These are phyloP conservation scores for Thinocorus orbignyianus DNA, from an alignment of 2,113 vertebrate genomes.

Conservation along the genomic window DNA sequence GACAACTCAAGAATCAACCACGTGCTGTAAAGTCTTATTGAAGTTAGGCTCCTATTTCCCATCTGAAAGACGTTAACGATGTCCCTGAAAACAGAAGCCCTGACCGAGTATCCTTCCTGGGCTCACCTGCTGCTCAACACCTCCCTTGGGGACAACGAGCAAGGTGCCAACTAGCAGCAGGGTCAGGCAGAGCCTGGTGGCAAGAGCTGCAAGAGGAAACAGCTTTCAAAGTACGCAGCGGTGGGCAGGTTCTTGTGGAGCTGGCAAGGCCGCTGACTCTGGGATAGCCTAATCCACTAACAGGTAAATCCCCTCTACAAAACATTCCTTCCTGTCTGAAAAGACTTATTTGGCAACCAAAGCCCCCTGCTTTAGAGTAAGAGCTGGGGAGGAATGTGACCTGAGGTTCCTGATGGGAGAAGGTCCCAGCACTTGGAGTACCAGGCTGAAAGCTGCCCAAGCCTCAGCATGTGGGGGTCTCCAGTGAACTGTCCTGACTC, in stretches of 20 bases:
- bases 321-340: conserved; percentile 58
- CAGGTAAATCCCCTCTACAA: conserved; percentile 52
- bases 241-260: background rate
- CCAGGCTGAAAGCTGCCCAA: background rate
- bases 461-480: background rate
- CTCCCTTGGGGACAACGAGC: background rate
- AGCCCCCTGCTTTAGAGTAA: background rate
- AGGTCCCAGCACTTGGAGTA: background rate
- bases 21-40: background rate
- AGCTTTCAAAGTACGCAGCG: background rate
- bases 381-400: conserved; percentile 38
- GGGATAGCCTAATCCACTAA: conserved; percentile 33
- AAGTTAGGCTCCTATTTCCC: background rate
- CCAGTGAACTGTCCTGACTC: background rate
- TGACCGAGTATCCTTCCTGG: background rate
- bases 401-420: background rate
- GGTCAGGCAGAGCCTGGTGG: background rate
- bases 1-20: background rate
- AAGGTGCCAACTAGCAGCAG: background rate
- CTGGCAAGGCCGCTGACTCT: background rate
- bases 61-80: rapidly evolving
- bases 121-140: background rate
- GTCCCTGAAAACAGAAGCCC: background rate
- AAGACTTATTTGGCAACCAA: conserved; percentile 40
- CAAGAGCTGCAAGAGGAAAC: background rate